Percentiles rank a stretch among this genome's conserved stretches.
Conservation (phyloP, 2,113 vertebrate species). For the Phalacrocorax brasilianus region DNA sequence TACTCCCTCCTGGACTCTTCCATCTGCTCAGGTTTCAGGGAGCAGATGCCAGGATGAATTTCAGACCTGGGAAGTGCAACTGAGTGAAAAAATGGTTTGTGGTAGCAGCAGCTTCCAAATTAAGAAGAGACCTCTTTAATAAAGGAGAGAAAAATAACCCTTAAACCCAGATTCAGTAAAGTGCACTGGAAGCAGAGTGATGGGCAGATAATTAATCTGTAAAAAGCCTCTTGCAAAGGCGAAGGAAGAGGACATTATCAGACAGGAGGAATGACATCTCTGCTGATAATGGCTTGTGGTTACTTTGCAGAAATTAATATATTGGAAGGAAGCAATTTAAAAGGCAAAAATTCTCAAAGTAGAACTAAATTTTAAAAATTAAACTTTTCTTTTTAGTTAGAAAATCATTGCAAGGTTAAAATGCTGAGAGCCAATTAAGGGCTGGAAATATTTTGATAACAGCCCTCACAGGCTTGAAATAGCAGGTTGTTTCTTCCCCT, state of each 20-base stretch:
- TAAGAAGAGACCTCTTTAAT: neutral
- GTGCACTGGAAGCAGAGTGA: neutral
- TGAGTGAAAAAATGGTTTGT: constrained; percentile 8
- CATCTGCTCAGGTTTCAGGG: constrained; percentile 41
- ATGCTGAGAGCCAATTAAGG: neutral
- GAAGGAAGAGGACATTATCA: neutral
- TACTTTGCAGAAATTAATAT: neutral
- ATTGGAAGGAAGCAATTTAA: neutral
- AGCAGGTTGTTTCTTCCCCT: neutral
- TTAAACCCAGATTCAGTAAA: neutral
- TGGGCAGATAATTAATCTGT: neutral
- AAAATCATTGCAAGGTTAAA: neutral
- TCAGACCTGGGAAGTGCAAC: neutral
- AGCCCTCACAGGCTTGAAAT: constrained; percentile 22
- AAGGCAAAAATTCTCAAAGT: neutral
- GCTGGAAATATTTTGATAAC: constrained; percentile 4
- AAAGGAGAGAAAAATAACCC: neutral
- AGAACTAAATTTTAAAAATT: neutral
- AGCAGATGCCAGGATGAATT: constrained; percentile 28
- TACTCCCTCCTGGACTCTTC: neutral
- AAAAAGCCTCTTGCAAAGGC: neutral
- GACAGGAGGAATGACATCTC: neutral
- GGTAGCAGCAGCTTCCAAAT: neutral
- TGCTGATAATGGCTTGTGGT: neutral
- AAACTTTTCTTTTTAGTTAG: neutral